phyloP scores from a whole-genome alignment of 2,113 vertebrate genomes.

The Odocoileus virginianus region DNA sequence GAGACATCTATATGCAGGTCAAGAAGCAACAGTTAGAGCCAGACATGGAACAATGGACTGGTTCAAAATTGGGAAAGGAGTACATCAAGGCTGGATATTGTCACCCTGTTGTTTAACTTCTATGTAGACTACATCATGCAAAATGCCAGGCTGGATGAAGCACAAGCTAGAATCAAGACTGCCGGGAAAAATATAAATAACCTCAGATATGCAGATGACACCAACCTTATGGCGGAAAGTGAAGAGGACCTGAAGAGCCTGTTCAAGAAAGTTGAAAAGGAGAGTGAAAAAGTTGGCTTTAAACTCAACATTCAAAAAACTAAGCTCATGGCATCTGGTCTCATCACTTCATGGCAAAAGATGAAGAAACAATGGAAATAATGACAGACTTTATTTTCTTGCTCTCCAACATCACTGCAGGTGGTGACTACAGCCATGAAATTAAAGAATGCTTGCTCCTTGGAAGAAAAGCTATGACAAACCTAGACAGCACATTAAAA shows the following conservation, averaged over 20 bases:
- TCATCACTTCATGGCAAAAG: not conserved
- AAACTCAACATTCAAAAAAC: not conserved
- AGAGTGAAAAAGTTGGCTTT: not conserved
- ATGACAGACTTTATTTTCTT: not conserved
- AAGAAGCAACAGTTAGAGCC: not conserved
- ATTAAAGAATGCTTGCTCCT: not conserved
- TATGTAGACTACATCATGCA: not conserved
- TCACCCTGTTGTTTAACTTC: not conserved
- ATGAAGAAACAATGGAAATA: not conserved
- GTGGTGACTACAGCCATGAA: not conserved
- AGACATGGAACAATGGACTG: not conserved
- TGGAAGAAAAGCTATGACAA: not conserved
- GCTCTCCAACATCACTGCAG: not conserved
- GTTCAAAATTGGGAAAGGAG: not conserved
- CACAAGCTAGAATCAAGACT: not conserved
- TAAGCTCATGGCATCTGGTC: not conserved
- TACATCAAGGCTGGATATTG: not conserved
- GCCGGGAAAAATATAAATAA: accelerated
- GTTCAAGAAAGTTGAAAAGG: not conserved
- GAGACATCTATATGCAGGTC: not conserved
- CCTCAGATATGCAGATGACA: not conserved
- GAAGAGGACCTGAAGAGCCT: not conserved
- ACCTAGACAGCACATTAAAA: not conserved
- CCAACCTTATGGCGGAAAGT: not conserved
- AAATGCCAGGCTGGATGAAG: not conserved